A percentile compares a stretch with the other conserved stretches of the same genome.
Conservation (phyloP, 1,140 invertebrate genomes). For the Drosophila nebulosa region DNA sequence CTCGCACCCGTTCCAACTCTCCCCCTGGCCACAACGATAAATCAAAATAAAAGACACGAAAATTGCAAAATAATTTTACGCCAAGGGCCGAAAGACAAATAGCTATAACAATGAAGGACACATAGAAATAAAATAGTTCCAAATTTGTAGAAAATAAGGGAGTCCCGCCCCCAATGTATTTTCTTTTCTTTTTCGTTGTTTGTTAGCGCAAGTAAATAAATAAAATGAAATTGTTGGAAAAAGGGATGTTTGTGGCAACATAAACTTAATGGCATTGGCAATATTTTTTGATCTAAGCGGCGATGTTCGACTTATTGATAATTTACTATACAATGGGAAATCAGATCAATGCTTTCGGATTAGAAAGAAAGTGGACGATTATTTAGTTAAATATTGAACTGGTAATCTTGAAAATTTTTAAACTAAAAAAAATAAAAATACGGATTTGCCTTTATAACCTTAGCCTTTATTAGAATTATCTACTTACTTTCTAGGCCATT, state of each 20-base stretch:
- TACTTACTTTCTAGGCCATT: too few relatives aligned
- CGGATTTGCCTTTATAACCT: too few relatives aligned
- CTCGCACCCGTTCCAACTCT: neutral
- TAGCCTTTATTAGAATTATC: too few relatives aligned
- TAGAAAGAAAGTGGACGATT: too few relatives aligned
- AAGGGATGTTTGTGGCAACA: neutral
- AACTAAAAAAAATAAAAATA: too few relatives aligned
- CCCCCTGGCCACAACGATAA: neutral
- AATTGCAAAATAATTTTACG: conserved; percentile 64
- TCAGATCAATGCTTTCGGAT: too few relatives aligned
- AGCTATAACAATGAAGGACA: conserved; percentile 9
- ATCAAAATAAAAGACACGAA: conserved; percentile 29
- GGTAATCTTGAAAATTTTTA: too few relatives aligned
- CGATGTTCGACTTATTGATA: too few relatives aligned
- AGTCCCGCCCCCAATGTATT: neutral
- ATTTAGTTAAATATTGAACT: too few relatives aligned
- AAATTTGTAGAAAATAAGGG: neutral
- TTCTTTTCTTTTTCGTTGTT: neutral
- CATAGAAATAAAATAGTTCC: conserved; percentile 6
- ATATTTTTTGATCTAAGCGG: too few relatives aligned
- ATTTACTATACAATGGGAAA: too few relatives aligned
- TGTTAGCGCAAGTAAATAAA: neutral
- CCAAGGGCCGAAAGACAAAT: conserved; percentile 38
- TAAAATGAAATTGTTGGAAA: neutral
- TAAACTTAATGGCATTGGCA: neutral